phyloP scores from a whole-genome alignment of 2,113 vertebrate species.

The Coptodon bakossiorum region DNA sequence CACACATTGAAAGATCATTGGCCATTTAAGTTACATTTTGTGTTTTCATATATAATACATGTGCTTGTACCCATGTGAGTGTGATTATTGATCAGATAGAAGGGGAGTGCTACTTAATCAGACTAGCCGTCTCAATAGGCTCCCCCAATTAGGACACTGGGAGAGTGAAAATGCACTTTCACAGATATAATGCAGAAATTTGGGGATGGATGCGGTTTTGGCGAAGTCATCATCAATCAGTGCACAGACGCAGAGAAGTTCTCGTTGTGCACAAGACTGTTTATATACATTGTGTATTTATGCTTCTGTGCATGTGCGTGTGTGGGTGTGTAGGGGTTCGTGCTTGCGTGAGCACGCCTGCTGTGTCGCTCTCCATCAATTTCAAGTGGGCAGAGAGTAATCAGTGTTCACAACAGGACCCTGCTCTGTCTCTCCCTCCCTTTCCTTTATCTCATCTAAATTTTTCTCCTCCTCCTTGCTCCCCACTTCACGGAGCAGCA shows the following conservation, averaged over 20 bases:
- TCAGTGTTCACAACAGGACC: constrained; percentile 67
- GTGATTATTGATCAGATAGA: constrained; percentile 31
- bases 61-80: neutral
- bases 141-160: constrained; percentile 40
- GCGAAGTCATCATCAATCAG: constrained; percentile 47
- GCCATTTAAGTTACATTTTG: neutral
- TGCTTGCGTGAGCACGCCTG: constrained; percentile 13
- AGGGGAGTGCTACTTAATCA: constrained; percentile 51
- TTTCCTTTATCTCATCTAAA: constrained; percentile 45
- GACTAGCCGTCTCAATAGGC: constrained; percentile 57
- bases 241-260: neutral
- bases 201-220: constrained; percentile 17
- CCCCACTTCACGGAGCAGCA: neutral
- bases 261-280: neutral
- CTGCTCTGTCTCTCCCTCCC: constrained; percentile 22
- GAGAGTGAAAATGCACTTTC: neutral
- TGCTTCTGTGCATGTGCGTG: neutral
- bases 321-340: neutral
- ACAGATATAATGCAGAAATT: neutral
- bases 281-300: neutral
- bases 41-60: neutral
- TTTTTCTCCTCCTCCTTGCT: constrained; percentile 24
- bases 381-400: constrained; percentile 64
- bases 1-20: neutral
- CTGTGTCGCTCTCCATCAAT: constrained; percentile 63